phyloP scores from a whole-genome alignment of 2,888 invertebrate species.

The Drosophila engyochracea region DNA sequence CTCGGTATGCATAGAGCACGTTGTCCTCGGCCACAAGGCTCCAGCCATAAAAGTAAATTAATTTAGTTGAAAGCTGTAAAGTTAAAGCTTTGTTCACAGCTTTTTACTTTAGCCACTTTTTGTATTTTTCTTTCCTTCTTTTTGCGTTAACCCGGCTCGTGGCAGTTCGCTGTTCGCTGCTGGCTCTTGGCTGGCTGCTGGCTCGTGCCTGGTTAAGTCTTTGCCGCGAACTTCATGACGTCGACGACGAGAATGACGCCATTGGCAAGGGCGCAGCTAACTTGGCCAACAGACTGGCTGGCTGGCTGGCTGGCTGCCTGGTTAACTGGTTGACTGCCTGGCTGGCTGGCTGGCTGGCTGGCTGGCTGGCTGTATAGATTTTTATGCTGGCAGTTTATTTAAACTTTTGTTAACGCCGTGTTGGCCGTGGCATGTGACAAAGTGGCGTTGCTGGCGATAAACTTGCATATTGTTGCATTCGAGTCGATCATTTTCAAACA shows the following conservation, averaged over 20 bases:
- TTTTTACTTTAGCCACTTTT: constrained; percentile 62
- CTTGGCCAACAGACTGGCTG: constrained; percentile 29
- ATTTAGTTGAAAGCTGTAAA: constrained; percentile 84
- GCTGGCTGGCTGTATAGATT: constrained; percentile 48
- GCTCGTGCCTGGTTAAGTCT: constrained; percentile 31
- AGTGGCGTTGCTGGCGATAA: constrained; percentile 71
- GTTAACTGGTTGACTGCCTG: constrained; percentile 11
- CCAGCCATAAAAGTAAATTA: constrained; percentile 82
- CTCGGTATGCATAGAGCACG: constrained; percentile 16
- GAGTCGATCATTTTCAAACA: constrained; percentile 14
- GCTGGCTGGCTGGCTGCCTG: constrained; percentile 16
- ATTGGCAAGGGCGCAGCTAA: constrained; percentile 31
- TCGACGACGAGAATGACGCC: constrained; percentile 37
- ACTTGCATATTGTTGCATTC: constrained; percentile 32
- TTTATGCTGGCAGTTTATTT: constrained; percentile 63
- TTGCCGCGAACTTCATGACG: constrained; percentile 45
- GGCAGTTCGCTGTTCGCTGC: not conserved
- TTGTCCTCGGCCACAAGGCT: constrained; percentile 41
- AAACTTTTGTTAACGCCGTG: constrained; percentile 57
- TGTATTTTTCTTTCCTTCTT: constrained; percentile 7
- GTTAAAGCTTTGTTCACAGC: constrained; percentile 81
- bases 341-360: constrained; percentile 9
- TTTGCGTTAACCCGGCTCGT: constrained; percentile 10
- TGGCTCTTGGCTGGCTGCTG: constrained; percentile 8
- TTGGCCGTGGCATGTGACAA: constrained; percentile 78